Conservation (phyloP, 2,888 invertebrate species). For the Spilarctia lutea region DNA sequence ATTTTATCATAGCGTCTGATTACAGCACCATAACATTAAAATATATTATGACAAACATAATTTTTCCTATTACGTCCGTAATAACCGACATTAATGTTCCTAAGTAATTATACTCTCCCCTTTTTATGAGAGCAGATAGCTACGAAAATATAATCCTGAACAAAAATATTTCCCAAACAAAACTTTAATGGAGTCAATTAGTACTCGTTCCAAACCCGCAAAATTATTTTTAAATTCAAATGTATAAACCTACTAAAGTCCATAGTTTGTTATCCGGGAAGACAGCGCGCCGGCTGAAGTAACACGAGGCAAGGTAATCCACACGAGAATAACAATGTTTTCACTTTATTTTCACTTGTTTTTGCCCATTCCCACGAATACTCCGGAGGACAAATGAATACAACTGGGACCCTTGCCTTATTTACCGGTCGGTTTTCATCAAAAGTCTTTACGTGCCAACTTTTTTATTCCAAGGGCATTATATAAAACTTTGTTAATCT, state of each 20-base stretch:
- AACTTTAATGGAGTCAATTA: slow-evolving; percentile 69
- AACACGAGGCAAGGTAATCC: slow-evolving; percentile 74
- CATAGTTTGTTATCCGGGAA: slow-evolving; percentile 67
- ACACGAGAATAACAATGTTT: slow-evolving; percentile 81
- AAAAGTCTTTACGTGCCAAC: slow-evolving; percentile 55
- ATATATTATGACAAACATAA: slow-evolving; percentile 47
- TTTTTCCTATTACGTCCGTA: slow-evolving; percentile 49
- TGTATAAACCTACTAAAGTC: slow-evolving; percentile 60
- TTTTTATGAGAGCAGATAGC: slow-evolving; percentile 53
- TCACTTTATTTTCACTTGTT: slow-evolving; percentile 81
- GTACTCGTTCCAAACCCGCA: slow-evolving; percentile 51
- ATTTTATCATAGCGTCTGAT: slow-evolving; percentile 31
- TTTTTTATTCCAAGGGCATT: slow-evolving; percentile 55
- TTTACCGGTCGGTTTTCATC: slow-evolving; percentile 68
- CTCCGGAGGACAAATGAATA: slow-evolving; percentile 71
- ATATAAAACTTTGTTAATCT: slow-evolving; percentile 48
- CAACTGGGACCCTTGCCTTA: slow-evolving; percentile 71
- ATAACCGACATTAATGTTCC: slow-evolving; percentile 48
- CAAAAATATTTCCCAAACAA: slow-evolving; percentile 58
- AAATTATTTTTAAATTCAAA: slow-evolving; percentile 69
- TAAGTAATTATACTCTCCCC: slow-evolving; percentile 51
- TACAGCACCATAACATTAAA: slow-evolving; percentile 42
- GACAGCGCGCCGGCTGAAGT: slow-evolving; percentile 64
- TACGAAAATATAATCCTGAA: slow-evolving; percentile 54
- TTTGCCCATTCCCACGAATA: slow-evolving; percentile 76